A percentile compares a stretch with the other conserved stretches of the same genome.
Evolutionary conservation across 2,113 vertebrate genomes (phyloP).

Genomic region (Mystacornis crossleyi): DNA sequence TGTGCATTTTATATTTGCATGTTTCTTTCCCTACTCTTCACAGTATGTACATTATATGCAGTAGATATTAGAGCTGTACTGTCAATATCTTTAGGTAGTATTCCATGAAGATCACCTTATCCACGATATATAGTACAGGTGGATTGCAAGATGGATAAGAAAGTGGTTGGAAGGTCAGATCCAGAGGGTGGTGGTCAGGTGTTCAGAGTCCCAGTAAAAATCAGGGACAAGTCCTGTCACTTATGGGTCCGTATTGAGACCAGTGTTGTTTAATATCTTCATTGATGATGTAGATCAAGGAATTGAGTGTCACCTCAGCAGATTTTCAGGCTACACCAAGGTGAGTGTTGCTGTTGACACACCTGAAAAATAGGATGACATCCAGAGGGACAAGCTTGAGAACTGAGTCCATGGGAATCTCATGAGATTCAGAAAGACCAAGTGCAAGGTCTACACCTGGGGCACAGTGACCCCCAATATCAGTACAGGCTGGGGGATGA

Average conservation of each 20-base stretch:
- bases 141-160: background rate
- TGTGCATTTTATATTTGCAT: background rate
- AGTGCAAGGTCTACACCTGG: background rate
- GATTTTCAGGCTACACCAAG: background rate
- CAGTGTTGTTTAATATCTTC: background rate
- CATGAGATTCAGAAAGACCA: background rate
- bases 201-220: background rate
- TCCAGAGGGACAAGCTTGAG: background rate
- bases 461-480: accelerated
- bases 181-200: background rate
- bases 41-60: background rate
- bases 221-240: background rate
- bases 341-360: background rate
- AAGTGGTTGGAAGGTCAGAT: background rate
- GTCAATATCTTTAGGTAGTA: background rate
- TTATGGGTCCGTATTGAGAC: accelerated
- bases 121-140: accelerated
- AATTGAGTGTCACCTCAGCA: background rate
- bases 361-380: background rate
- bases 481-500: background rate
- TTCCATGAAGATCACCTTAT: background rate
- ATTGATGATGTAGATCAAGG: background rate
- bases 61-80: background rate
- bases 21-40: background rate
- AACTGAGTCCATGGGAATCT: no score